Base-by-base conservation (phyloP, 2,113 vertebrate genomes). In the Ancistrus triradiatus region DNA sequence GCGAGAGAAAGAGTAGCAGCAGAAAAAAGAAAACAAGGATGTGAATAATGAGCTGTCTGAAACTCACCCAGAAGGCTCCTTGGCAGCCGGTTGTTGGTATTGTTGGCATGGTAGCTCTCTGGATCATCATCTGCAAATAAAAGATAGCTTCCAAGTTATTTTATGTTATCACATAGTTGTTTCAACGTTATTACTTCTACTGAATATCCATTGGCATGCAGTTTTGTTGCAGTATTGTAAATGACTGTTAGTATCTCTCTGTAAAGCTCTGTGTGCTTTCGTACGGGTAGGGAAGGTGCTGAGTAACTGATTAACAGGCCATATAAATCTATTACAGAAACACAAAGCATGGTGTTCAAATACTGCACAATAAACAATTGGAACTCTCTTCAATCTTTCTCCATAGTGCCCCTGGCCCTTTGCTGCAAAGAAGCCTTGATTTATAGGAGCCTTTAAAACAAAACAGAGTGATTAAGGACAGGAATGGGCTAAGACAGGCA, bases 41-140 rank as follows among this genome's bases (percentile, higher is more conserved):
- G 57, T 62, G 18, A 62, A 50, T 11, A 49, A 50, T 22, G 33
- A 28, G 18, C 8, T 15, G 24, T 21, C 27, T 37, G 3, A 21
- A 11, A 66, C 67, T 59, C 21, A 78, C 76, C 70, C 18, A 76
- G 66, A 57, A 78, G 77, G 47, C 77, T 78, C 18, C 74, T 64
- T 53, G 77, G 77, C 7, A 76, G 61, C 19, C 77, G 74, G 42
- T 61, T 75, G 72, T 69, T 68, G 51, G 69, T 70, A 62, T 68
- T 59, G 18, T 79, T 79, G 64, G 64, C 52, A 53, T 72, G 60
- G 3, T 58, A 24, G 18, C 25, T 38, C 25, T 66, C 69, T 48
- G 52, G 10, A 37, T 79, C 74, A 7, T 59, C 61, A 44, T 74
- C 72, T 77, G 63, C 17, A 35, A 66, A 48, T 5, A 53, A 48